Conservation (phyloP, 2,113 vertebrate genomes). For the Hoplias malabaricus region DNA sequence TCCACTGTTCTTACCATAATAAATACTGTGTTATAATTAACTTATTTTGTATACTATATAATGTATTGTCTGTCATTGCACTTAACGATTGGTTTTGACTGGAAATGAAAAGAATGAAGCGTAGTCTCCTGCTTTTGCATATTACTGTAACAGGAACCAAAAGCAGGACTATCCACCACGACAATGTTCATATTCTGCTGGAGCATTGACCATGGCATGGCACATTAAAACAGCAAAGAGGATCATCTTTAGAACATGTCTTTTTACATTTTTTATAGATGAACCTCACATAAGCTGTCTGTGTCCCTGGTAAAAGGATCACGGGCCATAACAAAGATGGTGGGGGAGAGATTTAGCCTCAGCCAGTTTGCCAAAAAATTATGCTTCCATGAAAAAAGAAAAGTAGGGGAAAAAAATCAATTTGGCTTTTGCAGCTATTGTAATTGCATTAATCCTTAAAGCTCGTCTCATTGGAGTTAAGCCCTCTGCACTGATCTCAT, state of each 20-base stretch:
- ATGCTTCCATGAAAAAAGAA: not conserved
- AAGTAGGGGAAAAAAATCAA: slow-evolving; percentile 52
- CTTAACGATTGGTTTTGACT: too few species aligned
- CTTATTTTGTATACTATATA: too few species aligned
- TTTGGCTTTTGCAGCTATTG: slow-evolving; percentile 60
- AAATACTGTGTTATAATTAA: not conserved
- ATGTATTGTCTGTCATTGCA: too few species aligned
- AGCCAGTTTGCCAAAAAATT: slow-evolving; percentile 33
- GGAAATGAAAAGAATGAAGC: too few species aligned
- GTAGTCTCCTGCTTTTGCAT: too few species aligned
- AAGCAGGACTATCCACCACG: not conserved
- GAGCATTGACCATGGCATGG: not conserved
- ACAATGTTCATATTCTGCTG: not conserved
- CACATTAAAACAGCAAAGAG: not conserved
- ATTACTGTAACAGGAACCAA: not conserved
- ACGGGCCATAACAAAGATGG: slow-evolving; percentile 11
- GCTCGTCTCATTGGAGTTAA: slow-evolving; percentile 52
- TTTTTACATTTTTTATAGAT: not conserved
- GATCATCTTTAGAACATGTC: not conserved
- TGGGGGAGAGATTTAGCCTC: slow-evolving; percentile 30
- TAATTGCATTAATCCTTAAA: slow-evolving; percentile 65
- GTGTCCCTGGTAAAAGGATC: slow-evolving; percentile 6
- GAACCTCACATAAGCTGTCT: not conserved
- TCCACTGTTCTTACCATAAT: too few species aligned
- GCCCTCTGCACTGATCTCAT: slow-evolving; percentile 49